phyloP scores from a whole-genome alignment of 2,797 vertebrate genomes.

The Phaenicophaeus curvirostris region DNA sequence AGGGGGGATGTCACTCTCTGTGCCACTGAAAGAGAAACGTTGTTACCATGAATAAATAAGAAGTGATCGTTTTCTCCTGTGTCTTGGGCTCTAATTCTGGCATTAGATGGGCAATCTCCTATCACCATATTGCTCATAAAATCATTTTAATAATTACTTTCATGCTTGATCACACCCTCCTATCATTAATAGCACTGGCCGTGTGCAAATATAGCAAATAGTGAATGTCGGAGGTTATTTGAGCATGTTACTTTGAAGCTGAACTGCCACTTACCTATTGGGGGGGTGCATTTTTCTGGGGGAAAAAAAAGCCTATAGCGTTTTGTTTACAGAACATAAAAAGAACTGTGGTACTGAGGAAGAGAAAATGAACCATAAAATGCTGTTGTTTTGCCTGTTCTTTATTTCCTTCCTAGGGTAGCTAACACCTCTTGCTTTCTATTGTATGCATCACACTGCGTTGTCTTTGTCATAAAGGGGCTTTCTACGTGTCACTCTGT shows the following conservation, averaged over 20 bases:
- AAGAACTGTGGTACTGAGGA: not conserved
- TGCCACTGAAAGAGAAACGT: not conserved
- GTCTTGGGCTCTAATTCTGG: not conserved
- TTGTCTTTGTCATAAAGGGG: fast-evolving
- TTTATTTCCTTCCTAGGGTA: not conserved
- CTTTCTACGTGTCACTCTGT: fast-evolving
- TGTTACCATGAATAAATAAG: not conserved
- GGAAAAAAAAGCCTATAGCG: not conserved
- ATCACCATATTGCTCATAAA: not conserved
- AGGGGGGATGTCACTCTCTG: not conserved
- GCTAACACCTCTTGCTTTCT: not conserved
- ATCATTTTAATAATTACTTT: not conserved
- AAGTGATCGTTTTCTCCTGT: not conserved
- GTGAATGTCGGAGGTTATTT: not conserved
- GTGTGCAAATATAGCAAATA: not conserved
- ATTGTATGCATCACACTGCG: fast-evolving
- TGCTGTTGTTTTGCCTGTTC: not conserved
- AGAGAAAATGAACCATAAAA: not conserved
- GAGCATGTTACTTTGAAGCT: not conserved
- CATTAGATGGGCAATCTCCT: not conserved
- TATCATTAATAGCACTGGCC: not conserved
- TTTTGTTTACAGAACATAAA: not conserved
- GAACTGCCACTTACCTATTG: not conserved
- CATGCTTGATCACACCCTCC: not conserved
- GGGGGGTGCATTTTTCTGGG: not conserved